A percentile compares a stretch with the other conserved stretches of the same genome.
Evolutionary conservation across 2,797 vertebrate species (phyloP).

Genomic region (Trachurus trachurus): DNA sequence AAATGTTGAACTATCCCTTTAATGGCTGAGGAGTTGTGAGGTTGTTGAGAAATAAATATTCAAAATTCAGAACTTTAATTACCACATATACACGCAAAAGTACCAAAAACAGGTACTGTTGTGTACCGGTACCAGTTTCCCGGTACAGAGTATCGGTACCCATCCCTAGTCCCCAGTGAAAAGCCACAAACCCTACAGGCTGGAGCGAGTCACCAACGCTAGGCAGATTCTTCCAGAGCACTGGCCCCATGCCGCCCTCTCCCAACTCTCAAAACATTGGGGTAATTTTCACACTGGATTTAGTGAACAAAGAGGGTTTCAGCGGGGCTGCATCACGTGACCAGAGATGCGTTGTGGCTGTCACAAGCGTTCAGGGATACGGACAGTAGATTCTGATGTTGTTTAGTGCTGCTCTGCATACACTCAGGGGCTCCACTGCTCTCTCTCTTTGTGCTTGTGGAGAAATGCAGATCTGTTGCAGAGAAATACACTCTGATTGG

Average conservation of each 20-base stretch:
- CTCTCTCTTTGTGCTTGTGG: constrained; percentile 39
- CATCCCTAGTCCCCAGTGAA: background rate
- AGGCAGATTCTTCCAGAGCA: constrained; percentile 34
- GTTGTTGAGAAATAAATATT: too few relatives aligned
- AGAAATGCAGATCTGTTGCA: constrained; percentile 35
- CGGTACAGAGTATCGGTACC: too few relatives aligned
- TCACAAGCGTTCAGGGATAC: constrained; percentile 84
- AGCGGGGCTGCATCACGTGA: constrained; percentile 81
- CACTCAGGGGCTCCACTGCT: constrained; percentile 57
- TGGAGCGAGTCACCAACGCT: constrained; percentile 29
- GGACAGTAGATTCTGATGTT: constrained; percentile 76
- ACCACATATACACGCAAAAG: too few relatives aligned
- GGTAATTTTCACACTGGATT: constrained; percentile 83
- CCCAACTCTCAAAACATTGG: constrained; percentile 64
- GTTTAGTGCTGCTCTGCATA: constrained; percentile 83
- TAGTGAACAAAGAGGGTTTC: constrained; percentile 87
- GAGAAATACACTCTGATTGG: constrained; percentile 34
- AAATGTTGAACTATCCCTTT: too few relatives aligned
- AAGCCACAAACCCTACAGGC: constrained; percentile 30
- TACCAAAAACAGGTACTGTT: too few relatives aligned
- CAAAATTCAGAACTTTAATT: too few relatives aligned
- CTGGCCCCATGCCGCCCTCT: constrained; percentile 54
- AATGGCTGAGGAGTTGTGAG: too few relatives aligned
- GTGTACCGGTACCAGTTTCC: too few relatives aligned
- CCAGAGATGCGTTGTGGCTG: constrained; percentile 83